phyloP scores from a whole-genome alignment of 2,797 vertebrate genomes.

The Channallabes apus region DNA sequence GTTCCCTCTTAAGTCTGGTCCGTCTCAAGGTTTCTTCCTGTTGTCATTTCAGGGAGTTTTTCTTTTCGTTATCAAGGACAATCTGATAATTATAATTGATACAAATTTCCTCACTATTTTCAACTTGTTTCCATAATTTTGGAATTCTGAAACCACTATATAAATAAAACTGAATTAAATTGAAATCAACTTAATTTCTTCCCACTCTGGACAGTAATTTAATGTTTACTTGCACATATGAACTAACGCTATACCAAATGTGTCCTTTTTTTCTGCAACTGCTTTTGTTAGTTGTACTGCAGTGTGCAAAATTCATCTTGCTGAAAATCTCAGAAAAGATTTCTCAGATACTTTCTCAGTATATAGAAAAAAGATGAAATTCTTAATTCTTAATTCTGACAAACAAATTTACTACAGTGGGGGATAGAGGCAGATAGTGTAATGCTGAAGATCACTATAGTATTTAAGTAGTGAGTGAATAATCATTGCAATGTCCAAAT shows the following conservation, averaged over 20 bases:
- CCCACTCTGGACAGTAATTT: background rate
- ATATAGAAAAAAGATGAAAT: background rate
- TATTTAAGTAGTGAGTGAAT: background rate
- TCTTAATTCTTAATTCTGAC: background rate
- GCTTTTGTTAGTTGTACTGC: background rate
- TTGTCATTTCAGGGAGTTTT: too few relatives aligned
- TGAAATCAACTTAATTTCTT: background rate
- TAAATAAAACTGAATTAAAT: too few relatives aligned
- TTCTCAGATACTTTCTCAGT: background rate
- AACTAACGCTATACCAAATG: background rate
- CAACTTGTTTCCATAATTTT: too few relatives aligned
- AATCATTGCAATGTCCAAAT: background rate
- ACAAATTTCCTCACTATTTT: too few relatives aligned
- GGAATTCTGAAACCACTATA: too few relatives aligned
- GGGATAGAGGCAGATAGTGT: background rate
- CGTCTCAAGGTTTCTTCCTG: too few relatives aligned
- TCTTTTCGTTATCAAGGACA: too few relatives aligned
- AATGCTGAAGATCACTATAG: background rate
- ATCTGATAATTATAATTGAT: too few relatives aligned
- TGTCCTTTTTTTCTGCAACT: background rate
- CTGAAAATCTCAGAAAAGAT: background rate
- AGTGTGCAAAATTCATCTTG: background rate
- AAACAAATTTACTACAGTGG: background rate
- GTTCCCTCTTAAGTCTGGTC: too few relatives aligned
- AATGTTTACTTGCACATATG: background rate